Base-by-base conservation (phyloP, 2,113 vertebrate species). In the Chunga burmeisteri region DNA sequence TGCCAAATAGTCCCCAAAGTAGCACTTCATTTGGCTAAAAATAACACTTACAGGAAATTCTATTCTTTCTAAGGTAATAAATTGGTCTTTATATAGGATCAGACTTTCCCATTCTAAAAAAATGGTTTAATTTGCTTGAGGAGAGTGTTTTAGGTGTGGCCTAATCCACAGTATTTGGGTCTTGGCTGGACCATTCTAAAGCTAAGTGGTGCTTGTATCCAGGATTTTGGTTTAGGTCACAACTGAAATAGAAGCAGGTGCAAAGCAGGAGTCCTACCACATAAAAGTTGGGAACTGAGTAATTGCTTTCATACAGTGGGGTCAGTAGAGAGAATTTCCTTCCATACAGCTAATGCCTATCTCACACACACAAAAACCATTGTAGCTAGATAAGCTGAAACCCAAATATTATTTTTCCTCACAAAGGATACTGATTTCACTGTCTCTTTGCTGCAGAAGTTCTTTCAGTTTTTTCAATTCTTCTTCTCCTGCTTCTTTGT, bases 361-460 rank as follows among this genome's bases (percentile, higher is more conserved):
- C 25, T 66, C 55, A 56, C 47, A 62, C 12, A 68, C 52, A 78
- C 2, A 58, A 61, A 73, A 59, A 3, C 0, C 3, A 20, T 4
- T 47, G 9, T 18, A 90, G 16, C 14, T 25, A 88, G 47, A 72
- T 36, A 25, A 94, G 44, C 22, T 91, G 23, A 81, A 94, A 75
- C 5, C 5, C 36, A 77, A 81, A 67, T 22, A 53, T 6, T 26
- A 15, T 5, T 19, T 58, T 66, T 25, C 13, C 29, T 80, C 23
- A 55, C 18, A 95, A 99, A 99, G 99, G 99, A 99, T 99, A 99
- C 98, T 98, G 95, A 99, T 99, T 97, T 99, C 99, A 63, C 98
- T 98, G 89, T 99, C 98, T 68, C 99, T 98, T 81, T 99, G 99
- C 53, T 95, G 97, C 17, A 99, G 96, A 95, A 98, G 96, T 63